A percentile compares a stretch with the other conserved stretches of the same genome.
Conservation (phyloP, 2,888 invertebrate species). For the Leucoma salicis region DNA sequence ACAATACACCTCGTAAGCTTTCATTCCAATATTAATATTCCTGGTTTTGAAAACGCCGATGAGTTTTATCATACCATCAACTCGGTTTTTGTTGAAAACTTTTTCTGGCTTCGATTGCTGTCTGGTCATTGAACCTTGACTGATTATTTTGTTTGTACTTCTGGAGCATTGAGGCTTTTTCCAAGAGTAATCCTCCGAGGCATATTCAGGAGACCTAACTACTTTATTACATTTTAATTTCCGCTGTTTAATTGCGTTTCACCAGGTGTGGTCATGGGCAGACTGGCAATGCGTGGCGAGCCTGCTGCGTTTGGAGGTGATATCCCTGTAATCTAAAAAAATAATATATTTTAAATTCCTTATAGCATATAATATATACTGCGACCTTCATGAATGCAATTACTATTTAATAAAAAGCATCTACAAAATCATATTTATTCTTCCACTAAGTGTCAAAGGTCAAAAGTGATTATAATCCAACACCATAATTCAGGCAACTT, state of each 20-base stretch:
- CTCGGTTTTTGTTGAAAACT: conserved; percentile 42
- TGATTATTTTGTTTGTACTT: too few relatives aligned
- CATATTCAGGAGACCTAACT: too few relatives aligned
- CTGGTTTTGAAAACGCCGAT: conserved; percentile 48
- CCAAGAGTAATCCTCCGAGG: too few relatives aligned
- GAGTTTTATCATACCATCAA: conserved; percentile 46
- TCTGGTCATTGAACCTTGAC: conserved; percentile 26
- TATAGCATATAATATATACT: too few relatives aligned
- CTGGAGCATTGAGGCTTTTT: too few relatives aligned
- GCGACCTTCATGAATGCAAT: neutral
- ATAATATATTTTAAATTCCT: too few relatives aligned
- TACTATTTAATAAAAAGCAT: neutral
- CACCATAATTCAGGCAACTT: conserved; percentile 67
- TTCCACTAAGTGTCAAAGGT: conserved; percentile 45
- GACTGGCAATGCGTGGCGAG: too few relatives aligned
- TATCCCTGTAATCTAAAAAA: too few relatives aligned
- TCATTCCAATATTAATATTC: conserved; percentile 72
- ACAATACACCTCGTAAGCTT: conserved; percentile 42
- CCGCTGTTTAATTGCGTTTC: too few relatives aligned
- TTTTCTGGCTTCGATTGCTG: conserved; percentile 16
- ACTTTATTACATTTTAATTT: too few relatives aligned
- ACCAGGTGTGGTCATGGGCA: too few relatives aligned
- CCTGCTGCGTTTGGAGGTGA: too few relatives aligned
- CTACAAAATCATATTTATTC: conserved; percentile 30
- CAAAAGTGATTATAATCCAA: conserved; percentile 62